phyloP scores from a whole-genome alignment of 2,797 vertebrate species.

The Poeciliopsis infans region DNA sequence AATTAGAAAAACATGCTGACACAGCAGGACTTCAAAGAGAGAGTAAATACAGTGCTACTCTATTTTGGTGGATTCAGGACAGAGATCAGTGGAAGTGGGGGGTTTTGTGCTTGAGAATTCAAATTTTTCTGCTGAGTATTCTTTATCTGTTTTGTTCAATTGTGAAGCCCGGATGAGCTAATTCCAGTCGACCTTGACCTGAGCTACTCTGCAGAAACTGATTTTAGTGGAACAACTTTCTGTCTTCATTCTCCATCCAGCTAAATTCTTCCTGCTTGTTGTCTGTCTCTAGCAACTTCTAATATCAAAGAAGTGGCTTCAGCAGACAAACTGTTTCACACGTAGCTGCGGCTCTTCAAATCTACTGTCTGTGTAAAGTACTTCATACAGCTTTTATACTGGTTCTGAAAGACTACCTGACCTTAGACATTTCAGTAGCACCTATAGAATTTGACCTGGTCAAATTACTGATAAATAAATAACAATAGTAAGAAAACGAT shows the following conservation, averaged over 20 bases:
- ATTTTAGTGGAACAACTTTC: not conserved
- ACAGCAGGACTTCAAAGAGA: not conserved
- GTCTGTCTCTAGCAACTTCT: not conserved
- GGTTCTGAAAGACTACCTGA: not conserved
- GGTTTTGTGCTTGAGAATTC: not conserved
- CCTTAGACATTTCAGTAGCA: not conserved
- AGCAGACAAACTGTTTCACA: not conserved
- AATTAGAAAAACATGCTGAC: not conserved
- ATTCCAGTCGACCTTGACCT: not conserved
- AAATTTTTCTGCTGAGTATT: not conserved
- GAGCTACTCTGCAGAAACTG: not conserved
- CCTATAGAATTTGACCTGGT: not conserved
- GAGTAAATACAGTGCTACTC: not conserved
- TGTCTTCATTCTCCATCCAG: not conserved
- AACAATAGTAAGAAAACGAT: not conserved
- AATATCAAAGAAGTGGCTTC: not conserved
- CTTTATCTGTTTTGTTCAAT: not conserved
- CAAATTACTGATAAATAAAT: not conserved
- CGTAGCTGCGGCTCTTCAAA: not conserved
- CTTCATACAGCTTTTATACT: not conserved
- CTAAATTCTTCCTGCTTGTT: no score
- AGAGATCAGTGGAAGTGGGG: not conserved
- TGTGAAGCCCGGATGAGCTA: not conserved
- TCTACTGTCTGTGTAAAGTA: not conserved
- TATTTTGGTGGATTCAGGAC: not conserved